These are phyloP conservation scores for Ceraclea dissimilis DNA, from an alignment of 2,888 invertebrate species.

Conservation along the genomic window DNA sequence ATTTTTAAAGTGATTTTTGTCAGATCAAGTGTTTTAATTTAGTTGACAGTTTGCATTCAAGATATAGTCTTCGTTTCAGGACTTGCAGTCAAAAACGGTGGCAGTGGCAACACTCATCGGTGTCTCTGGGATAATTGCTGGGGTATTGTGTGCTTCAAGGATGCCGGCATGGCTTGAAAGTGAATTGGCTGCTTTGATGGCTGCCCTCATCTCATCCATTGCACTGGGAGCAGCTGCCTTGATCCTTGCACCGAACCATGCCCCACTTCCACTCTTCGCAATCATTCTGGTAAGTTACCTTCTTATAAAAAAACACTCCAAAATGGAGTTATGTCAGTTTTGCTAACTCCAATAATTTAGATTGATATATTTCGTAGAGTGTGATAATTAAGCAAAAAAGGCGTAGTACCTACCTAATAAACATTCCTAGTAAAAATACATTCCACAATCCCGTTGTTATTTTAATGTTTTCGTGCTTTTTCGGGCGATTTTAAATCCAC, in stretches of 20 bases:
- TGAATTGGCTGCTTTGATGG: constrained; percentile 52
- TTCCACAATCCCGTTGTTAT: no score
- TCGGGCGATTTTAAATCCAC: no score
- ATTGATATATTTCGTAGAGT: no score
- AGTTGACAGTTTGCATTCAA: background rate
- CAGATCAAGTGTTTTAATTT: no score
- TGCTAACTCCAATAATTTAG: no score
- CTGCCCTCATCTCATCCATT: constrained; percentile 53
- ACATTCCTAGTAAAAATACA: no score
- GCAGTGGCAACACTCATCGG: constrained; percentile 47
- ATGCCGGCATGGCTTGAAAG: constrained; percentile 54
- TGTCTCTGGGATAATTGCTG: constrained; percentile 43
- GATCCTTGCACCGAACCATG: constrained; percentile 51
- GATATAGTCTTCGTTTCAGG: constrained; percentile 37
- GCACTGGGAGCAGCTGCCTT: constrained; percentile 54
- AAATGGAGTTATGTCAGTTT: no score
- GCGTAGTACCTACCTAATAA: no score
- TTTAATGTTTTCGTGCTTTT: no score
- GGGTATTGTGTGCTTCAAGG: constrained; percentile 47
- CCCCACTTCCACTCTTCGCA: constrained; percentile 66
- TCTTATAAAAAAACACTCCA: no score
- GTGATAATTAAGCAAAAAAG: no score
- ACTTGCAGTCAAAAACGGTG: constrained; percentile 40
- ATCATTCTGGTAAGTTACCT: constrained; percentile 54
- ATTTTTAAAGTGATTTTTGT: no score